Evolutionary conservation across 2,888 invertebrate genomes (phyloP), one percentile per base, ranked within the genome.

Genomic region (Hyalella azteca): DNA sequence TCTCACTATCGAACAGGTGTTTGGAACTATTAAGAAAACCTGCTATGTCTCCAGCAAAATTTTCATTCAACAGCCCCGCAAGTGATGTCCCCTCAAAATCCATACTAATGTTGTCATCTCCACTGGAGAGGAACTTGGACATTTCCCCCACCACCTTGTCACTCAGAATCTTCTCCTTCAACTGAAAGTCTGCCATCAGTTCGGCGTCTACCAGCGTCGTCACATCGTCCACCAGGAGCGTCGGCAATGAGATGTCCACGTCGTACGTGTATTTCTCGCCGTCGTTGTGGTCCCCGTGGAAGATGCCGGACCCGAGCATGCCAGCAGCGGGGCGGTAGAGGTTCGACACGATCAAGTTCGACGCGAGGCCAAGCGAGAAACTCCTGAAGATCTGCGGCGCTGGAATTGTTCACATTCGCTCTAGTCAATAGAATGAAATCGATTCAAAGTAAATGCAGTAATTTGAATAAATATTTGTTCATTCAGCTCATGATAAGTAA

Each of bases 301-400:
- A 75, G n/a, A 75, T 75, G 15, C 75, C 75, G 9, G 75, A 40
- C 22, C 75, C 75, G 15, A 75, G 22, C 19, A 41, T 13, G 15
- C 75, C 75, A 22, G 45, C 29, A 29, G 9, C 22, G 29, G 75
- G 75, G 5, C 45, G 40, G 45, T 41, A 45, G 19, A 75, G 1
- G 45, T 75, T 75, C 3, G 75, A 75, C 26, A 75, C 75, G 15
- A 75, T 45, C 26, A 75, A 45, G 45, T 75, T 75, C 13, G 45
- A 41, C n/a, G 29, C 19, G 11, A 75, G 19, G 13, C 75, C 75
- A 41, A 40, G n/a, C 22, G 75, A 75, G 19, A 29, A 75, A 5
- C 75, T 39, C 15, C 75, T 75, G 75, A 75, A 75, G 75, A 75
- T 75, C 45, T 75, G 75, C 22, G 75, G 75, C 7, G 75, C 75